phyloP scores from a whole-genome alignment of 2,113 vertebrate genomes.

The Neolamprologus tretocephalus region DNA sequence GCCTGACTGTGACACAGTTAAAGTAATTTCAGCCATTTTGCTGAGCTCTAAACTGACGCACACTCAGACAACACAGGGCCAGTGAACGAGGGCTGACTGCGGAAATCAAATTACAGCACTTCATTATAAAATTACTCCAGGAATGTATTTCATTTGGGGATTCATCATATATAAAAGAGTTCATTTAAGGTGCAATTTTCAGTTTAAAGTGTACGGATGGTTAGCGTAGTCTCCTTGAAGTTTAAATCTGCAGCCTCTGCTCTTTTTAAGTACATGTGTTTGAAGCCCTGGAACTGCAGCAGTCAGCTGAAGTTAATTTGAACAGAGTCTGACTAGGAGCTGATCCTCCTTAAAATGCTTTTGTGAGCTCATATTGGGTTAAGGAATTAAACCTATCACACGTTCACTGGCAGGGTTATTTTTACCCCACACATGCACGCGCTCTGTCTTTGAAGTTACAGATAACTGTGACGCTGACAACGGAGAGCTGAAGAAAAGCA shows the following conservation, averaged over 20 bases:
- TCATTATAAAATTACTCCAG: not conserved
- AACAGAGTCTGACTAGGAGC: not conserved
- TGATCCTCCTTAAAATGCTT: slow-evolving; percentile 2
- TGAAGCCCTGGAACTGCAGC: not conserved
- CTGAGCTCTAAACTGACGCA: not conserved
- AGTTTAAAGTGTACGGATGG: not conserved
- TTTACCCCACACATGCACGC: not conserved
- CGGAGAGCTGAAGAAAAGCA: not conserved
- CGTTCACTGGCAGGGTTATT: not conserved
- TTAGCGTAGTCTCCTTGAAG: not conserved
- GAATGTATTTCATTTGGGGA: not conserved
- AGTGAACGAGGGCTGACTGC: not conserved
- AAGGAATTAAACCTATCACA: slow-evolving; percentile 4
- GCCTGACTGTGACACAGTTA: not conserved
- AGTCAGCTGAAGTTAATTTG: not conserved
- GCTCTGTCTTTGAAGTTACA: not conserved
- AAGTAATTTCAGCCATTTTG: not conserved
- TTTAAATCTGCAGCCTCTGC: not conserved
- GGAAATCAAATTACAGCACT: not conserved
- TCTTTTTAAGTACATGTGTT: not conserved
- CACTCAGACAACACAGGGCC: not conserved
- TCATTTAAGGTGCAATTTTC: not conserved
- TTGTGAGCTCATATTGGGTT: not conserved
- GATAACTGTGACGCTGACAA: not conserved
- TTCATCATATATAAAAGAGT: not conserved